These are phyloP conservation scores for Montipora efflorescens DNA, from an alignment of 64 coral and sea anemone species.

Conservation along the genomic window DNA sequence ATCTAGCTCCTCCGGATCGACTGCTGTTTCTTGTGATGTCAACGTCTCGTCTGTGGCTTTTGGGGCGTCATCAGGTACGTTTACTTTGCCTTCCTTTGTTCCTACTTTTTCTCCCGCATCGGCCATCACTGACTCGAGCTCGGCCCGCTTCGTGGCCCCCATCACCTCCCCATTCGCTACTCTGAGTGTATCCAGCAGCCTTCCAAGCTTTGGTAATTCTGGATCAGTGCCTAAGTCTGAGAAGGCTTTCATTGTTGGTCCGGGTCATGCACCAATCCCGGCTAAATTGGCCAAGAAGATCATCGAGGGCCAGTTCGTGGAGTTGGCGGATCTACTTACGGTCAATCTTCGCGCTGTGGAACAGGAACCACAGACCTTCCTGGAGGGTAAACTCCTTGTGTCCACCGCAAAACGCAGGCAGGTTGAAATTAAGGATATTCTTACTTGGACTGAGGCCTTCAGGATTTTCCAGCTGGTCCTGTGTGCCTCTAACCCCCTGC, in stretches of 20 bases:
- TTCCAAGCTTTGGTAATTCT: neutral
- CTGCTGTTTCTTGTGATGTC: neutral
- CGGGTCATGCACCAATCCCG: constrained; percentile 18
- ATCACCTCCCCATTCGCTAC: neutral
- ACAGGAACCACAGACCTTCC: neutral
- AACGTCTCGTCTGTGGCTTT: neutral
- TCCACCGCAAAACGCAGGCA: neutral
- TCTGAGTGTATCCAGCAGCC: neutral
- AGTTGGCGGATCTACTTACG: neutral
- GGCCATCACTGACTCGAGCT: neutral
- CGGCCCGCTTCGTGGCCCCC: constrained; percentile 1
- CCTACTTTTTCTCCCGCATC: neutral
- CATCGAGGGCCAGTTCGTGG: neutral
- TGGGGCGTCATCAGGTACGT: neutral
- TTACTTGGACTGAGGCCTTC: neutral
- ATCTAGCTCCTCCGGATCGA: neutral
- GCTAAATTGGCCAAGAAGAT: neutral
- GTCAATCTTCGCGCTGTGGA: neutral
- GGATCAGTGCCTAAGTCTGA: neutral
- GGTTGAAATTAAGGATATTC: neutral
- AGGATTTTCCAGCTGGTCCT: neutral
- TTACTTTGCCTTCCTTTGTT: neutral
- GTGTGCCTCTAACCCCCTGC: neutral
- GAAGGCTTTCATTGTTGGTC: constrained; percentile 24
- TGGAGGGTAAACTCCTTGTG: neutral